Evolutionary conservation across 2,113 vertebrate species (phyloP).

Genomic region (Amphiprion percula): DNA sequence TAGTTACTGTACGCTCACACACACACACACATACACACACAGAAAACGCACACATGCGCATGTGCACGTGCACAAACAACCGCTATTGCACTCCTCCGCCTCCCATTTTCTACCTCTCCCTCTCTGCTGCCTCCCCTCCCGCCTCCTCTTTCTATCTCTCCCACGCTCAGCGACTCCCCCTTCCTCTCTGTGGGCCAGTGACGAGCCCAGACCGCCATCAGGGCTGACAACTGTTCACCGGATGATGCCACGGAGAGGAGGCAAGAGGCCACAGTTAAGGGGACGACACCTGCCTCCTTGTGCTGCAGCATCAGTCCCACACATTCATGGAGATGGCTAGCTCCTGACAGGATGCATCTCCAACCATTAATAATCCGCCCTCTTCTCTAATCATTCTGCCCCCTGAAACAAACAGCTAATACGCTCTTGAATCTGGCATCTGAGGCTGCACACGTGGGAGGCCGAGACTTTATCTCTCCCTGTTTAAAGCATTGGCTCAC

Average conservation of each 20-base stretch:
- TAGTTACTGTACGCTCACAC: slow-evolving; percentile 62
- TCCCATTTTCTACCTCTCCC: not conserved
- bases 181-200: slow-evolving; percentile 52
- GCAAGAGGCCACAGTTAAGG: slow-evolving; percentile 57
- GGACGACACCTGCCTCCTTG: slow-evolving; percentile 62
- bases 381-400: not conserved
- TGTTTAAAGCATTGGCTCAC: slow-evolving; percentile 55
- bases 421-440: slow-evolving; percentile 28
- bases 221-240: slow-evolving; percentile 79
- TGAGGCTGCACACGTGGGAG: slow-evolving; percentile 26
- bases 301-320: slow-evolving; percentile 40
- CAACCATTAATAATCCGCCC: not conserved
- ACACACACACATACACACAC: slow-evolving; percentile 3
- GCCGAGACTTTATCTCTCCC: slow-evolving; percentile 58
- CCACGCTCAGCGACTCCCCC: not conserved
- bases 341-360: not conserved
- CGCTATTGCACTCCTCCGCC: not conserved
- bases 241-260: slow-evolving; percentile 67
- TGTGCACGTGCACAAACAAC: slow-evolving; percentile 43
- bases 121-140: not conserved
- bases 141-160: not conserved
- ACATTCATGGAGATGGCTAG: not conserved
- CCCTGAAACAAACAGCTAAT: slow-evolving; percentile 9
- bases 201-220: slow-evolving; percentile 72
- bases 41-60: not conserved